These are phyloP conservation scores for Poecilia picta DNA, from an alignment of 2,797 vertebrate species.

Conservation along the genomic window DNA sequence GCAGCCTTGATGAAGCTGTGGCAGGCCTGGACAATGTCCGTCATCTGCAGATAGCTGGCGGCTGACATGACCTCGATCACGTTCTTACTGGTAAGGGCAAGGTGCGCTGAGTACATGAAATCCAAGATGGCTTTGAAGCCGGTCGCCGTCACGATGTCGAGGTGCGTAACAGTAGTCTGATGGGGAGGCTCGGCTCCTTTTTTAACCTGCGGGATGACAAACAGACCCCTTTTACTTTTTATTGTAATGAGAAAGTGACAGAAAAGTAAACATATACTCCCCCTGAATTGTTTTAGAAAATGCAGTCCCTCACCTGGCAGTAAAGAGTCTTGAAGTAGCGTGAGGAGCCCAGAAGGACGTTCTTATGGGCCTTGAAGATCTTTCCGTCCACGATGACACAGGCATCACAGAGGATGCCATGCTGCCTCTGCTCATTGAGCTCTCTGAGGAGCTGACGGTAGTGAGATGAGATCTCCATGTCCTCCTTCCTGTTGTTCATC, in stretches of 20 bases:
- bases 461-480: slow-evolving; percentile 98
- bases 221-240: not conserved
- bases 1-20: slow-evolving; percentile 97
- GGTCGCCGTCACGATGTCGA: slow-evolving; percentile 97
- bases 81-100: slow-evolving; percentile 96
- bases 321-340: slow-evolving; percentile 99
- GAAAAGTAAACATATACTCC: not conserved
- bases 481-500: slow-evolving; percentile 98
- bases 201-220: slow-evolving; percentile 85
- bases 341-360: slow-evolving; percentile 94
- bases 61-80: slow-evolving; percentile 99
- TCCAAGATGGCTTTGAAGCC: slow-evolving; percentile 98
- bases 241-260: not conserved
- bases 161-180: slow-evolving; percentile 94
- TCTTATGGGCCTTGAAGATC: slow-evolving; percentile 98
- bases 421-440: slow-evolving; percentile 96
- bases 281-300: slow-evolving; percentile 40
- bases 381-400: slow-evolving; percentile 97
- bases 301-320: slow-evolving; percentile 90
- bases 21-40: slow-evolving; percentile 96
- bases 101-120: slow-evolving; percentile 98
- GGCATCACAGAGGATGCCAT: slow-evolving; percentile 95
- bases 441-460: slow-evolving; percentile 96
- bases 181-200: slow-evolving; percentile 84
- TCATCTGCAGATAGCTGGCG: slow-evolving; percentile 98